phyloP scores from a whole-genome alignment of 2,113 vertebrate genomes.

The Archocentrus centrarchus region DNA sequence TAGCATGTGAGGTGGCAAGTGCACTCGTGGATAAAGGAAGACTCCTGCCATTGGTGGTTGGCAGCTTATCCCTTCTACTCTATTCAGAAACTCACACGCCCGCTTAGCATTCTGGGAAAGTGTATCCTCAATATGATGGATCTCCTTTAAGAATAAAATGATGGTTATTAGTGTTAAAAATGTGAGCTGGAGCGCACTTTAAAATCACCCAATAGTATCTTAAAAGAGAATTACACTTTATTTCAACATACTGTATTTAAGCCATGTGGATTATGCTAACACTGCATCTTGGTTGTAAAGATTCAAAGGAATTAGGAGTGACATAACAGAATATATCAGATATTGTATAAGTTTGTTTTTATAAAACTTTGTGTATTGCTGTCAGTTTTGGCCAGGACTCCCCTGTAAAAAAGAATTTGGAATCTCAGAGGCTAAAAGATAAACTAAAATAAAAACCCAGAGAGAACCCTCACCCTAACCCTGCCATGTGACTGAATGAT shows the following conservation, averaged over 20 bases:
- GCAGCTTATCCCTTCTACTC: slow-evolving; percentile 72
- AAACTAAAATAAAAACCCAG: too few relatives aligned
- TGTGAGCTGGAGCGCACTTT: not conserved
- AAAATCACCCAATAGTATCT: not conserved
- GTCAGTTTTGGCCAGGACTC: too few relatives aligned
- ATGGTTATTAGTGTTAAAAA: not conserved
- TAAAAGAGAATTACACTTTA: not conserved
- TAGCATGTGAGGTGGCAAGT: slow-evolving; percentile 30
- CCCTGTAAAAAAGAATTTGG: too few relatives aligned
- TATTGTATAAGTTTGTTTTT: too few relatives aligned
- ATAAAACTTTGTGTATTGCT: too few relatives aligned
- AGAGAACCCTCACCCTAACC: too few relatives aligned
- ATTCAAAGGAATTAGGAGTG: not conserved
- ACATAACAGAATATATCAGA: not conserved
- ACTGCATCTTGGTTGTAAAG: not conserved
- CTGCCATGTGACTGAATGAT: too few relatives aligned
- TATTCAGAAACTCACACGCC: slow-evolving; percentile 51
- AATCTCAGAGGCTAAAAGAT: too few relatives aligned
- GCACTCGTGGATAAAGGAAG: slow-evolving; percentile 65
- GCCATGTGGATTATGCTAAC: not conserved
- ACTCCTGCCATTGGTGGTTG: slow-evolving; percentile 57
- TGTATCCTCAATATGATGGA: slow-evolving; percentile 20
- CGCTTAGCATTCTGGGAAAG: slow-evolving; percentile 61
- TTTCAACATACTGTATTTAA: not conserved
- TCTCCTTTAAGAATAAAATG: slow-evolving; percentile 53